Base-by-base conservation (phyloP, 37 sponge, comb jelly and placozoan genomes). In the Cliona cf. orientalis region DNA sequence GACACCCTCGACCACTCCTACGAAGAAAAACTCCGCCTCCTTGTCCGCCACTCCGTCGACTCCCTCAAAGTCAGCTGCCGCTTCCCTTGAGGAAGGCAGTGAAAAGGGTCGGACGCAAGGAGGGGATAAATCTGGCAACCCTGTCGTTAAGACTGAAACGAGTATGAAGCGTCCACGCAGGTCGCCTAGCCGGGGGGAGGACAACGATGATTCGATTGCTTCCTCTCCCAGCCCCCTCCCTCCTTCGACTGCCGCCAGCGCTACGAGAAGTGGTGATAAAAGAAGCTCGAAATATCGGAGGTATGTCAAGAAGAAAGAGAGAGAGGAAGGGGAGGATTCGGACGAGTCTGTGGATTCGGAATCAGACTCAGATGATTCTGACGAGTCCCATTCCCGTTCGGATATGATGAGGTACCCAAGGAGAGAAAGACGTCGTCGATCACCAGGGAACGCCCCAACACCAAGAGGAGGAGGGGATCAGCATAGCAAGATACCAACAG, bases 401-500 rank as follows among this genome's bases (percentile, higher is more conserved):
- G 55, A 35, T 34, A 22, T 31, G 9, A 46, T 53, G 73, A 42
- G 49, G 9, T 42, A 28, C 7, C 29, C 25, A 17, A 3, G 33
- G 45, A 42, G 71, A 22, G 21, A 42, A 49, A 34, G 35, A 7
- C 26, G 73, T 42, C 55, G 36, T 19, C 9, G 53, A 46, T 33
- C 55, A 46, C 35, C 55, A 31, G 55, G 49, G 73, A 46, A n/a
- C n/a, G n/a, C n/a, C n/a, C n/a, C n/a, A n/a, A n/a, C n/a, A n/a
- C n/a, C n/a, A n/a, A n/a, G n/a, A 36, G 29, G 45, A 26, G 35
- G 70, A 42, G 70, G 35, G 7, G 70, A 25, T 26, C 45, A 22
- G 3, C 36, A 46, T 5, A 58, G 56, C 4, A 75, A 58, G 29
- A 34, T 58, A n/a, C 60, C 81, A 1, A 60, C 72, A 33, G 46